Base-by-base conservation (phyloP, 2,888 invertebrate genomes). In the Melieria omissa region DNA sequence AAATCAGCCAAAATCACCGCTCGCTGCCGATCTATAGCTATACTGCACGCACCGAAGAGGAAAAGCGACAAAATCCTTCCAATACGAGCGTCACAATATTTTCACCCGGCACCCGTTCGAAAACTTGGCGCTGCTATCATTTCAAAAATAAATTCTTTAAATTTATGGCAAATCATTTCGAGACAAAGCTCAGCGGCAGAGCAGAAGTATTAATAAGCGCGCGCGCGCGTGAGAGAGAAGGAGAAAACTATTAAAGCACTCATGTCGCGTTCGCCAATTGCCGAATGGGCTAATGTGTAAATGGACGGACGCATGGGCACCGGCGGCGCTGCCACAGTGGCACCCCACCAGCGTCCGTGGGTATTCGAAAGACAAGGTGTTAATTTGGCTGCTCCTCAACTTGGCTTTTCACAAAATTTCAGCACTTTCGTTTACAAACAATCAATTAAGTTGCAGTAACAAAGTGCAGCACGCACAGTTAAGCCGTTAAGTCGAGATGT, bases 31-130 rank as follows among this genome's bases (percentile, higher is more conserved):
- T 29, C 29, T 29, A 29, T 2, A 29, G 2, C 29, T 29, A 29
- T 29, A 29, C 29, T 29, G 29, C 29, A 29, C 29, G 29, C 29
- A 16, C 61, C 54, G 29, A 9, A 62, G 63, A 55, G 12, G 29
- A 63, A 54, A 62, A 57, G 14, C 55, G 63, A 55, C 46, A 54
- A 69, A 69, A 54, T 63, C 54, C 41, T 69, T 69, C 46, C 55
- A 69, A 65, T 47, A 57, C 64, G 16, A 62, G 55, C 73, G 61
- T 55, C 52, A 67, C 55, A 65, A 64, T 73, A 71, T 73, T 72
- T 76, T 65, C 75, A 76, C 73, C 73, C 74, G 74, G 65, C 74
- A 76, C 71, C 66, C 71, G 71, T 73, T 69, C 54, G 61, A 61
- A 61, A 69, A 69, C 62, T 55, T 54, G 61, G 10, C 46, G 14